These are phyloP conservation scores for Coendou prehensilis DNA, from an alignment of 2,797 vertebrate genomes.

Conservation along the genomic window DNA sequence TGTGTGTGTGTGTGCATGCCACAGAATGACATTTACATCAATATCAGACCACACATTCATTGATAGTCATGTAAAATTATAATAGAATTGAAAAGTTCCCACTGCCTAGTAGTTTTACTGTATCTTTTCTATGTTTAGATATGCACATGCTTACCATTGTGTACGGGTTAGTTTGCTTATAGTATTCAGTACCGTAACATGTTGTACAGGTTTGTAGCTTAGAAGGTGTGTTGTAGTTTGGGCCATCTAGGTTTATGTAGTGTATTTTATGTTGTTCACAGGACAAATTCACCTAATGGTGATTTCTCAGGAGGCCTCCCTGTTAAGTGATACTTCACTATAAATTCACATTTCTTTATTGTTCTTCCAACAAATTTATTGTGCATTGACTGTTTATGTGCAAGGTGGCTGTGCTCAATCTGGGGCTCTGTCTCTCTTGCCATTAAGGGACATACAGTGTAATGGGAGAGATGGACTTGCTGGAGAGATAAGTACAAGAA, in stretches of 20 bases:
- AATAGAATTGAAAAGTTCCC: not conserved
- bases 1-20: not conserved
- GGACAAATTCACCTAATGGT: not conserved
- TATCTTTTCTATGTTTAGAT: not conserved
- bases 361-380: not conserved
- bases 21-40: not conserved
- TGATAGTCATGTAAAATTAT: not conserved
- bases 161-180: not conserved
- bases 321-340: not conserved
- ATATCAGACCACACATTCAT: not conserved
- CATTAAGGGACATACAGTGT: not conserved
- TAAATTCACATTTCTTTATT: not conserved
- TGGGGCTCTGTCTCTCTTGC: not conserved
- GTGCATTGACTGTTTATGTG: not conserved
- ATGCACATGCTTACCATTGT: not conserved
- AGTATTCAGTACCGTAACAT: too few species aligned
- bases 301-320: too few species aligned
- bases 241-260: not conserved
- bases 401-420: not conserved
- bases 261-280: not conserved
- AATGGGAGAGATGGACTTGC: not conserved
- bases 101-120: not conserved
- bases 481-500: not conserved
- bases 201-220: not conserved
- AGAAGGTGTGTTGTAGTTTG: not conserved